Percentiles rank a stretch among this genome's conserved stretches.
These are phyloP conservation scores for Pyrrhia umbra DNA, from an alignment of 2,888 invertebrate genomes.

Conservation along the genomic window DNA sequence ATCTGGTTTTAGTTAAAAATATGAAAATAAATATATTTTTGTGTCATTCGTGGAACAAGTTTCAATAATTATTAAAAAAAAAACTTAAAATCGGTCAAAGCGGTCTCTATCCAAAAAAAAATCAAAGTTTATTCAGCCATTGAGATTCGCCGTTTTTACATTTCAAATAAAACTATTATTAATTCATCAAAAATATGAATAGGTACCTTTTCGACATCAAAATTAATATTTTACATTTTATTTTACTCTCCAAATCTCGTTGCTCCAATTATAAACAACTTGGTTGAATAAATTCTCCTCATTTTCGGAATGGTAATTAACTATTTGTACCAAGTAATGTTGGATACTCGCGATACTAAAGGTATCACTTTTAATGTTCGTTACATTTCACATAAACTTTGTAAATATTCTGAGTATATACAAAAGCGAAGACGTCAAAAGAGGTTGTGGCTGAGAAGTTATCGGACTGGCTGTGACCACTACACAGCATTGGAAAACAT, in stretches of 20 bases:
- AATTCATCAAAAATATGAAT: neutral
- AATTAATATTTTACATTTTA: slow-evolving; percentile 1
- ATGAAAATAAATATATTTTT: no score
- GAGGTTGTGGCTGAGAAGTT: neutral
- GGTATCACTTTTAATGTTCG: neutral
- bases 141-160: slow-evolving; percentile 3
- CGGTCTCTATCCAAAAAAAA: neutral
- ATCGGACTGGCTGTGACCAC: neutral
- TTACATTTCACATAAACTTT: neutral
- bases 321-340: slow-evolving; percentile 5
- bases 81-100: no score
- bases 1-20: neutral
- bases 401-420: neutral
- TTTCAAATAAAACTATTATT: neutral
- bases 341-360: neutral
- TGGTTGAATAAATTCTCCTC: slow-evolving; percentile 35
- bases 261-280: slow-evolving; percentile 25
- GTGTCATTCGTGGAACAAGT: no score
- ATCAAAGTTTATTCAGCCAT: slow-evolving; percentile 2
- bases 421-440: neutral
- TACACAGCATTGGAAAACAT: neutral
- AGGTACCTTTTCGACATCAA: neutral
- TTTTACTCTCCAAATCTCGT: neutral
- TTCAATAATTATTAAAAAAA: no score
- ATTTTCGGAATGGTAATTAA: slow-evolving; percentile 22